These are phyloP conservation scores for Probaryconus sp. DNA, from an alignment of 1,140 invertebrate species.

Conservation along the genomic window DNA sequence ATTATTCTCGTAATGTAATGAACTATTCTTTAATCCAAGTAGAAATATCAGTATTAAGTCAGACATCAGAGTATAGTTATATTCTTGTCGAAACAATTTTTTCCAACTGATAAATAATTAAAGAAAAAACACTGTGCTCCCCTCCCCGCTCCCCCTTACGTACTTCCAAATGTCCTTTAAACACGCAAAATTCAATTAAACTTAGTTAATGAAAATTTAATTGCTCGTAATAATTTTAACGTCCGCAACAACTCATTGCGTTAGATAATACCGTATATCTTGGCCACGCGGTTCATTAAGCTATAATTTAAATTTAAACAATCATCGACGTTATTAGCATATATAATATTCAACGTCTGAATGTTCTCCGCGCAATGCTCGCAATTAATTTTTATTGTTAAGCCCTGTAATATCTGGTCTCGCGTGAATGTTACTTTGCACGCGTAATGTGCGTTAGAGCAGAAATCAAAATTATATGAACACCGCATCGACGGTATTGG, in stretches of 20 bases:
- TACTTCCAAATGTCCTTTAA: too few species aligned
- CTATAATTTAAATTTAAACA: slow-evolving; percentile 28
- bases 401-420: slow-evolving; percentile 2
- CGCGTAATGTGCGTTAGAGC: slow-evolving; percentile 6
- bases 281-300: slow-evolving; percentile 10
- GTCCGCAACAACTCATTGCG: neutral
- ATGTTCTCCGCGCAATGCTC: neutral
- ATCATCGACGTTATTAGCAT: slow-evolving; percentile 8
- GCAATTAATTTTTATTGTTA: slow-evolving; percentile 2
- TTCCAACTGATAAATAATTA: too few species aligned
- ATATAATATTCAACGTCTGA: neutral
- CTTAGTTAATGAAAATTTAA: neutral
- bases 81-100: too few species aligned
- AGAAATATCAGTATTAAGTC: too few species aligned
- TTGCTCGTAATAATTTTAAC: neutral
- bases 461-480: slow-evolving; percentile 31
- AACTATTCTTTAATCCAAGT: too few species aligned
- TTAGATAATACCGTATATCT: slow-evolving; percentile 1
- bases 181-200: too few species aligned
- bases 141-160: too few species aligned
- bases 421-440: slow-evolving; percentile 18
- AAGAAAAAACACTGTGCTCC: too few species aligned
- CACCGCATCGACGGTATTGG: slow-evolving; percentile 37
- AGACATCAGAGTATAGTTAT: too few species aligned
- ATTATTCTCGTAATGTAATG: too few species aligned